phyloP scores from a whole-genome alignment of 2,888 invertebrate species.

The Oeneis ivallda region DNA sequence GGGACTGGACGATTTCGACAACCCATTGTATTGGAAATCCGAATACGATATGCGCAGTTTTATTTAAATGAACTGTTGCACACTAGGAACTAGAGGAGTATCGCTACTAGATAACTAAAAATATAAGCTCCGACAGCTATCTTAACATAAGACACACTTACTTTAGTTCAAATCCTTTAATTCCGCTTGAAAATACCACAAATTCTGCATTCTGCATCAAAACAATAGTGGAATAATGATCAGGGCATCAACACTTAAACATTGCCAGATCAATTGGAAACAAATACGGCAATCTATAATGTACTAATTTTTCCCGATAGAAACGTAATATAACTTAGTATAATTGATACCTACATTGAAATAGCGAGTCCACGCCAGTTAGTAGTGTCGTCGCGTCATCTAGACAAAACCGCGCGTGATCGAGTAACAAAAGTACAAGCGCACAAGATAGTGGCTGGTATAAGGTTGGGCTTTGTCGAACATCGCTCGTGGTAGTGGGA shows the following conservation, averaged over 20 bases:
- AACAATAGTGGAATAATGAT: neutral
- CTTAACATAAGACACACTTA: neutral
- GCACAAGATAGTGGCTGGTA: neutral
- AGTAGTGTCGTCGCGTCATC: slow-evolving; percentile 11
- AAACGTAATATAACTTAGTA: neutral
- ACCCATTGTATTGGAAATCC: slow-evolving; percentile 63
- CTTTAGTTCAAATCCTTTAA: neutral
- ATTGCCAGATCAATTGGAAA: neutral
- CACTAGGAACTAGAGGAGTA: neutral
- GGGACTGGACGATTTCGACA: slow-evolving; percentile 61
- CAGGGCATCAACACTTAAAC: neutral
- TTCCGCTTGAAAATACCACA: neutral
- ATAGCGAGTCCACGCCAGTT: neutral
- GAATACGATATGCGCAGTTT: slow-evolving; percentile 1
- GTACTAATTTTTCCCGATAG: neutral
- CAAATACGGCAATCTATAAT: neutral
- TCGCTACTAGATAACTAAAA: neutral
- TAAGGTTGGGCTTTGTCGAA: slow-evolving; percentile 23
- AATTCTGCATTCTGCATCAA: neutral
- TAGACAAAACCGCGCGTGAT: slow-evolving; percentile 17
- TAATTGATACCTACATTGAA: neutral
- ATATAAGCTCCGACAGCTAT: too few species aligned
- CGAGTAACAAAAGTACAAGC: too few species aligned
- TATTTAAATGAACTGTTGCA: slow-evolving; percentile 12
- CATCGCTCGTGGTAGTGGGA: slow-evolving; percentile 9